A percentile compares a stretch with the other conserved stretches of the same genome.
Evolutionary conservation across 2,888 invertebrate species (phyloP).

Genomic region (Scaptomyza flava): DNA sequence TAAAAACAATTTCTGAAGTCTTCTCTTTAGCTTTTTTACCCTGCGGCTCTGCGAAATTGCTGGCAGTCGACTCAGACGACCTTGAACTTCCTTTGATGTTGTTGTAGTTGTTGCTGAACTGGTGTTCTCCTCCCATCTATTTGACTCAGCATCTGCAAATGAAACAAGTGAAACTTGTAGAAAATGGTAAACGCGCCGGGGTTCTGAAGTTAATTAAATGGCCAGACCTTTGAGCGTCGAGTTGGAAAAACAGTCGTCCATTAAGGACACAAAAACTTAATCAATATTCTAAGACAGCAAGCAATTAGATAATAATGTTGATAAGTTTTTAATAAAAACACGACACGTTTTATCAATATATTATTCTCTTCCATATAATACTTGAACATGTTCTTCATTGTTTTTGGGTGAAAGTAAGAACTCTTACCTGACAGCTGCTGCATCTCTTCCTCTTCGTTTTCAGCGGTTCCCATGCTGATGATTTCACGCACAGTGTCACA

Average conservation of each 20-base stretch:
- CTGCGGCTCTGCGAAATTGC: conserved; percentile 67
- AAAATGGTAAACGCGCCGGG: conserved; percentile 3
- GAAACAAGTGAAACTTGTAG: neutral
- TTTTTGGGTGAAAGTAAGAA: neutral
- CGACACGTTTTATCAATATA: neutral
- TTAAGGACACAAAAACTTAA: conserved; percentile 8
- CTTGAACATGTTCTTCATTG: neutral
- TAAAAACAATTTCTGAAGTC: conserved; percentile 89
- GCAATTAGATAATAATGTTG: neutral
- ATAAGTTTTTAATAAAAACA: neutral
- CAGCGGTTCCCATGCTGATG: conserved; percentile 47
- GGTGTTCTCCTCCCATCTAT: conserved; percentile 36
- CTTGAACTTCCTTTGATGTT: conserved; percentile 71
- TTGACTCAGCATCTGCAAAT: conserved; percentile 36
- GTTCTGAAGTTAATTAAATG: conserved; percentile 64
- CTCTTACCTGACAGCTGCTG: conserved; percentile 22
- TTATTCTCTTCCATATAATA: neutral
- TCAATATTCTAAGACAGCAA: conserved; percentile 18
- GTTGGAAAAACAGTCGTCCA: conserved; percentile 29
- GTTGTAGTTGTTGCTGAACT: conserved; percentile 19
- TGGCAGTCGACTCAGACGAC: conserved; percentile 49
- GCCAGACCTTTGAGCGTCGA: conserved; percentile 42
- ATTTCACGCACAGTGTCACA: conserved; percentile 67
- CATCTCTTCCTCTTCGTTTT: neutral
- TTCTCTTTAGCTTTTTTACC: conserved; percentile 86